Percentiles rank a stretch among this genome's conserved stretches.
These are phyloP conservation scores for Drosophila persimilis DNA, from an alignment of 1,140 invertebrate species.

Conservation along the genomic window DNA sequence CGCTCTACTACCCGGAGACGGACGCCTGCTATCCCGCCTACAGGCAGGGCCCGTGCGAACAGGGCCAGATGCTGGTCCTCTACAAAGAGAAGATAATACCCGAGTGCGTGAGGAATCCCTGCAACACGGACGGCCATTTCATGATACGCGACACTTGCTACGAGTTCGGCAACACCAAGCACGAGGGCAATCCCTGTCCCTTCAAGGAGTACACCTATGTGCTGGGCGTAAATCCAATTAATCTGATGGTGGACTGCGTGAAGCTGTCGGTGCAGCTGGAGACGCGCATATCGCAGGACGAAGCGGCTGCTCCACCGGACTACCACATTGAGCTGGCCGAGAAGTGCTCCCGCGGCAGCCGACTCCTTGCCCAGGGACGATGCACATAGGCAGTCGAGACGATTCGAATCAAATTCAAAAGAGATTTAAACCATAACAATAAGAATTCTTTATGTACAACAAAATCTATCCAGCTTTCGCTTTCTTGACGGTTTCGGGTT, in stretches of 20 bases:
- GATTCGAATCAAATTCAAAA: conserved; percentile 10
- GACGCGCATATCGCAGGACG: conserved; percentile 55
- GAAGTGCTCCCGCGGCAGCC: conserved; percentile 69
- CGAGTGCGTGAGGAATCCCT: conserved; percentile 86
- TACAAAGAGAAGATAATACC: conserved; percentile 84
- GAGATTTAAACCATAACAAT: conserved; percentile 8
- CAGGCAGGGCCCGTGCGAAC: conserved; percentile 86
- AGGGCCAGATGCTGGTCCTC: conserved; percentile 85
- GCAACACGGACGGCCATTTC: conserved; percentile 84
- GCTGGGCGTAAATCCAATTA: conserved; percentile 84
- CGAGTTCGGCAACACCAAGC: conserved; percentile 74
- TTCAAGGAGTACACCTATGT: conserved; percentile 81
- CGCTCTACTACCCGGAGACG: conserved; percentile 85
- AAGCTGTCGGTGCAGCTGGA: conserved; percentile 68
- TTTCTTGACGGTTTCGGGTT: conserved; percentile 18
- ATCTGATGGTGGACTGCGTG: conserved; percentile 83
- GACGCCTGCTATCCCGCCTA: conserved; percentile 86
- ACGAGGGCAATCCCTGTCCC: conserved; percentile 64
- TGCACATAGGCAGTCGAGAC: conserved; percentile 24
- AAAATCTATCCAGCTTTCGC: conserved; percentile 16
- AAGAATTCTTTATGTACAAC: not conserved
- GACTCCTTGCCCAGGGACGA: conserved; percentile 41
- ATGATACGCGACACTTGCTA: conserved; percentile 84
- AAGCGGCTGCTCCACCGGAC: conserved; percentile 44
- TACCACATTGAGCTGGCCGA: conserved; percentile 61